These are phyloP conservation scores for Cordilura impudica DNA, from an alignment of 2,888 invertebrate species.

Conservation along the genomic window DNA sequence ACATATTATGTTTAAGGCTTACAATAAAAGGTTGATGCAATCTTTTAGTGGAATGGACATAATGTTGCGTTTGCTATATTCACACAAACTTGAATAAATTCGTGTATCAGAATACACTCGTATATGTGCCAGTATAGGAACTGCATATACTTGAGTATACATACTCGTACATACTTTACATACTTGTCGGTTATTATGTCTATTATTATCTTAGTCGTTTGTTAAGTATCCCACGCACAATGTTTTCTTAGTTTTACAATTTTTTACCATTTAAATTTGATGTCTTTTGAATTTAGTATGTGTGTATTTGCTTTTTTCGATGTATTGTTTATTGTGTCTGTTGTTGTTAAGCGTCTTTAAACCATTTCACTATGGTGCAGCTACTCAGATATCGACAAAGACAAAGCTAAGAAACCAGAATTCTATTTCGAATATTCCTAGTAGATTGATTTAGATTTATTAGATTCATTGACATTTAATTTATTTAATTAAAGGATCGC, in stretches of 20 bases:
- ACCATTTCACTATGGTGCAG: background rate
- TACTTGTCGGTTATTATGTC: constrained; percentile 20
- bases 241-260: background rate
- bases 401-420: no score
- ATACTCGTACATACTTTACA: no score
- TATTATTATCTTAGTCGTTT: constrained; percentile 22
- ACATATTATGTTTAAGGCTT: background rate
- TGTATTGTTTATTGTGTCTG: background rate
- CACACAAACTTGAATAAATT: background rate
- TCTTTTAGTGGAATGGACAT: background rate
- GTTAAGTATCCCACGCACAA: constrained; percentile 42
- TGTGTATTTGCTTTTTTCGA: background rate
- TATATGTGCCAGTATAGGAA: background rate
- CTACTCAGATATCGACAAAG: background rate
- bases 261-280: no score
- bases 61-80: background rate
- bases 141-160: background rate
- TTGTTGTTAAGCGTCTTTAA: background rate
- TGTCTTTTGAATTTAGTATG: background rate
- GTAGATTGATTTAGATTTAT: no score
- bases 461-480: no score
- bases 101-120: no score
- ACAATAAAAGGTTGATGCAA: constrained; percentile 11
- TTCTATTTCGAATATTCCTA: no score
- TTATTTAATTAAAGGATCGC: no score